phyloP scores from a whole-genome alignment of 2,797 vertebrate species.

The Crocidura indochinensis region DNA sequence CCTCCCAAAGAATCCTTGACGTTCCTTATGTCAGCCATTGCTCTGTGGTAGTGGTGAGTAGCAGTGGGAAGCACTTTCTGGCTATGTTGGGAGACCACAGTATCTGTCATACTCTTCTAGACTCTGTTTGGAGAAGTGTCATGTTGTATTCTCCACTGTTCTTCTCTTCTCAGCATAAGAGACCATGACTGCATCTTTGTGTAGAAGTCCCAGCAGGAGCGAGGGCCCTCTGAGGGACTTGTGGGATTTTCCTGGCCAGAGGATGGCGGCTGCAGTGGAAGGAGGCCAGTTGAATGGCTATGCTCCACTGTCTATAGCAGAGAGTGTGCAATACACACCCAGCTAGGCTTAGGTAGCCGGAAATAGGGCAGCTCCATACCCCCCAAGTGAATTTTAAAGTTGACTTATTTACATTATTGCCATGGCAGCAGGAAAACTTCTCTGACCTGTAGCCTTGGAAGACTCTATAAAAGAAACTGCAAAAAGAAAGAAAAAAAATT shows the following conservation, averaged over 20 bases:
- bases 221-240: conserved; percentile 7
- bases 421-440: conserved; percentile 82
- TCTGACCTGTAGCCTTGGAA: conserved; percentile 72
- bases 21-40: background rate
- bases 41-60: background rate
- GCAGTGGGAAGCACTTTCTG: background rate
- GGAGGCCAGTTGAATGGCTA: conserved; percentile 23
- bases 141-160: background rate
- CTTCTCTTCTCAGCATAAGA: background rate
- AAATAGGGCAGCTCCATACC: conserved; percentile 65
- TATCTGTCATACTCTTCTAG: background rate
- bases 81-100: background rate
- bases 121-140: background rate
- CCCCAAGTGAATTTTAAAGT: conserved; percentile 81
- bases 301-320: conserved; percentile 48
- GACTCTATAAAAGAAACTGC: conserved; percentile 72
- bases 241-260: conserved; percentile 65
- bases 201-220: background rate
- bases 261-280: conserved; percentile 15
- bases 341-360: conserved; percentile 69
- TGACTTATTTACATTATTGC: conserved; percentile 79
- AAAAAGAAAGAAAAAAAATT: conserved; percentile 69
- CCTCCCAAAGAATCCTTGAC: background rate
- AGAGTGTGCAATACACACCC: conserved; percentile 49
- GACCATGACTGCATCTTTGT: conserved; percentile 9